Evolutionary conservation across 2,113 vertebrate species (phyloP).

Genomic region (Anolis sagrei): DNA sequence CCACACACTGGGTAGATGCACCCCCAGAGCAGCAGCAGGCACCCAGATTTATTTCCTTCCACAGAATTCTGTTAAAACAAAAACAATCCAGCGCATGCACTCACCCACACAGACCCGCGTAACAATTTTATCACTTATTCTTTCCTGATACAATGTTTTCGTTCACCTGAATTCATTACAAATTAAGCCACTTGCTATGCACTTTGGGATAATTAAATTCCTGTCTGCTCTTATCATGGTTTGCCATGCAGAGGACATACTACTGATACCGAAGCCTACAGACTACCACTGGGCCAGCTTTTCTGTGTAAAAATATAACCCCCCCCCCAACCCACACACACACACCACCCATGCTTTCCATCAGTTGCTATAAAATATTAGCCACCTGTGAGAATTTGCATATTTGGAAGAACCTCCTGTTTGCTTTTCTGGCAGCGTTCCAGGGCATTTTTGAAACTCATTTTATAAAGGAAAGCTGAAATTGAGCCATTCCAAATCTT

Average conservation of each 20-base stretch:
- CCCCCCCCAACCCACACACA: conserved; percentile 29
- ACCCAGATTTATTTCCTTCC: conserved; percentile 51
- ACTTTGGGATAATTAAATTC: conserved; percentile 84
- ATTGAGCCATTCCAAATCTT: conserved; percentile 56
- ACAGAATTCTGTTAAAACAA: conserved; percentile 52
- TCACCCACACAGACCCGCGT: not conserved
- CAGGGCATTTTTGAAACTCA: conserved; percentile 23
- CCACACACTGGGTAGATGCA: conserved; percentile 42
- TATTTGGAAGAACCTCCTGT: conserved; percentile 53
- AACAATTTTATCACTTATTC: conserved; percentile 58
- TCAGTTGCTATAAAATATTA: conserved; percentile 63
- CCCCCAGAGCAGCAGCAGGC: not conserved
- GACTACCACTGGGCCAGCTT: conserved; percentile 50
- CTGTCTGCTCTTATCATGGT: conserved; percentile 78
- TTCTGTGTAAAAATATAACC: conserved; percentile 62
- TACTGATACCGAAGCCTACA: conserved; percentile 53
- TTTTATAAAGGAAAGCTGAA: conserved; percentile 42
- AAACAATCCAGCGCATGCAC: too few species aligned
- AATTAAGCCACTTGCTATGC: conserved; percentile 66
- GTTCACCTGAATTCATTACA: conserved; percentile 64
- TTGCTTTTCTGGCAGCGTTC: conserved; percentile 55
- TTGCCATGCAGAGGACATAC: conserved; percentile 67
- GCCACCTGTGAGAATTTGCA: conserved; percentile 63
- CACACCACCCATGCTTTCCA: not conserved
- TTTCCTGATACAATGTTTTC: conserved; percentile 66